A percentile compares a stretch with the other conserved stretches of the same genome.
These are phyloP conservation scores for Diabrotica undecimpunctata DNA, from an alignment of 1,140 invertebrate species.

Conservation along the genomic window DNA sequence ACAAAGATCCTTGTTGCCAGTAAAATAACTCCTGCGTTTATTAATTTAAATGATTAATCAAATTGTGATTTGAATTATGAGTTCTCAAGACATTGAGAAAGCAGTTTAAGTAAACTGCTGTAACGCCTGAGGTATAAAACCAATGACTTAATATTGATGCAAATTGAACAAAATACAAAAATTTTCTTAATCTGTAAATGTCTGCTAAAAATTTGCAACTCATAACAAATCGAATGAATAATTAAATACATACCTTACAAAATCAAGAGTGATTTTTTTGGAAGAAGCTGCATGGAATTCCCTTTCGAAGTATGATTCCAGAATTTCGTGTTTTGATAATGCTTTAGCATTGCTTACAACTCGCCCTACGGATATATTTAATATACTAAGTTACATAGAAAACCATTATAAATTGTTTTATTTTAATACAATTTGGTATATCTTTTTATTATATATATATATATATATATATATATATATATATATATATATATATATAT, in stretches of 20 bases:
- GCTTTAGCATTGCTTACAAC: background rate
- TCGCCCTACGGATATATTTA: background rate
- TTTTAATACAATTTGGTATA: background rate
- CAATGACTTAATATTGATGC: background rate
- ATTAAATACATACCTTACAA: slow-evolving; percentile 12
- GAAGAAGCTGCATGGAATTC: slow-evolving; percentile 2
- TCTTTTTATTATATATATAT: too few relatives aligned
- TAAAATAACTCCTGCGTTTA: too few relatives aligned
- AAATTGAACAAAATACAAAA: background rate
- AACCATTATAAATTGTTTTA: background rate
- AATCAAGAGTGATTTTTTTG: slow-evolving; percentile 8
- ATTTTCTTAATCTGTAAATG: background rate
- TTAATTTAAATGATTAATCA: too few relatives aligned
- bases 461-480: too few relatives aligned
- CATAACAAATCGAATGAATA: background rate
- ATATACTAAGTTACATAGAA: background rate
- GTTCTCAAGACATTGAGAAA: too few relatives aligned
- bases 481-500: too few relatives aligned
- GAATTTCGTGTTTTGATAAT: slow-evolving; percentile 11
- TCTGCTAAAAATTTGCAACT: background rate
- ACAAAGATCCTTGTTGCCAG: too few relatives aligned
- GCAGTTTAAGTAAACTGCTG: background rate
- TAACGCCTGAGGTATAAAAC: background rate
- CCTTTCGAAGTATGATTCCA: slow-evolving; percentile 10
- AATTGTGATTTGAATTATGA: too few relatives aligned